Evolutionary conservation across 2,797 vertebrate genomes (phyloP).

Genomic region (Typhlichthys subterraneus): DNA sequence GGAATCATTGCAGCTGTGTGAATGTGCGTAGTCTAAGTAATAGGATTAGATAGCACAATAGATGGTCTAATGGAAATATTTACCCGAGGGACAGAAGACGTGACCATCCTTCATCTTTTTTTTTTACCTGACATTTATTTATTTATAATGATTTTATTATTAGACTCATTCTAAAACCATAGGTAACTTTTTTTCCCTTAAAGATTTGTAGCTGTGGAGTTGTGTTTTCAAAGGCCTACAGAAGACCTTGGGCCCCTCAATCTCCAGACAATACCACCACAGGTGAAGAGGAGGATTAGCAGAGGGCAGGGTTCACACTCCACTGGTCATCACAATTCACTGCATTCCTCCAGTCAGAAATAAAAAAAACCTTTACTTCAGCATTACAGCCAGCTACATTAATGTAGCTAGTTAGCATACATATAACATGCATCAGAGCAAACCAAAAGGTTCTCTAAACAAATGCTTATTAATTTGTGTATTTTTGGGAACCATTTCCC

Average conservation of each 20-base stretch:
- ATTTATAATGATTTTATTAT: too few species aligned
- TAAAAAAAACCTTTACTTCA: background rate
- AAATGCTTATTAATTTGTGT: background rate
- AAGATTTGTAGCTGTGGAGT: background rate
- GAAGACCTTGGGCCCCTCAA: conserved; percentile 11
- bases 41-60: too few species aligned
- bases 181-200: too few species aligned
- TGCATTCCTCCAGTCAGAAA: conserved; percentile 2
- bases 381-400: conserved; percentile 1
- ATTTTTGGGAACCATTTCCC: too few species aligned
- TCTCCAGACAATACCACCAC: conserved; percentile 17
- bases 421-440: background rate
- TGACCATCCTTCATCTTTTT: too few species aligned
- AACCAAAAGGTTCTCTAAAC: conserved; percentile 1
- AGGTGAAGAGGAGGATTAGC: conserved; percentile 28
- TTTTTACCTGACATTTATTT: too few species aligned
- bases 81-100: too few species aligned
- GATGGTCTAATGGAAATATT: too few species aligned
- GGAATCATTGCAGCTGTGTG: too few species aligned
- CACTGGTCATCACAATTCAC: background rate
- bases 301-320: conserved; percentile 1
- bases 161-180: too few species aligned
- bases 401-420: background rate
- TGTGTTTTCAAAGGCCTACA: conserved; percentile 4
- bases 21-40: too few species aligned